A percentile compares a stretch with the other conserved stretches of the same genome.
phyloP scores from a whole-genome alignment of 2,797 vertebrate genomes.

The Alfaro cultratus region DNA sequence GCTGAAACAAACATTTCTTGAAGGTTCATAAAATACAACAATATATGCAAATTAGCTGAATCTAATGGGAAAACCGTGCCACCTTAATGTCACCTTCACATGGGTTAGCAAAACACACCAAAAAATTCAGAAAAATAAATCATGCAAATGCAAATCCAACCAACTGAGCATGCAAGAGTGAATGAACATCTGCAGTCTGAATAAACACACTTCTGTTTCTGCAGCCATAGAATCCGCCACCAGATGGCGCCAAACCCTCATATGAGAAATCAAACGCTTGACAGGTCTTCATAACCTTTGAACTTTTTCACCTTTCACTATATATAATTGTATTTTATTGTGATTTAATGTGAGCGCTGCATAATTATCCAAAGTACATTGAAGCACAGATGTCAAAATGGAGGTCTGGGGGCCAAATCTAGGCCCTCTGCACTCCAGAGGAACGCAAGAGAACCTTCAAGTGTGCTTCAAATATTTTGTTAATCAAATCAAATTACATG shows the following conservation, averaged over 20 bases:
- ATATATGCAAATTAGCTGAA: neutral
- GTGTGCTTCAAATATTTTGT: too few species aligned
- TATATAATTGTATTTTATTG: neutral
- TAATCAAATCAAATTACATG: too few species aligned
- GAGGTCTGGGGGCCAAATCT: too few species aligned
- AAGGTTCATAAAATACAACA: neutral
- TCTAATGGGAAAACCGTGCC: conserved; percentile 34
- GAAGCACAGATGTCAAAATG: neutral
- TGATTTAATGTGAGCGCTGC: neutral
- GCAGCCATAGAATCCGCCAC: conserved; percentile 16
- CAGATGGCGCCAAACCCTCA: conserved; percentile 50
- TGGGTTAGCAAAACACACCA: neutral
- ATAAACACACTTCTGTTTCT: neutral
- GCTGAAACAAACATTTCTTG: neutral
- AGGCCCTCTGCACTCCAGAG: too few species aligned
- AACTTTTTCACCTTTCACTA: neutral
- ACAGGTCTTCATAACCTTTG: neutral
- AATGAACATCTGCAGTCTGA: neutral
- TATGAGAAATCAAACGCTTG: conserved; percentile 9
- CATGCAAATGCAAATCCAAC: conserved; percentile 49
- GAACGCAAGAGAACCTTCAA: too few species aligned
- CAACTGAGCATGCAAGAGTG: conserved; percentile 22
- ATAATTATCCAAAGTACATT: neutral
- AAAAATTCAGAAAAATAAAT: conserved; percentile 1
- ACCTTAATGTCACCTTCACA: conserved; percentile 15